Base-by-base conservation (phyloP, 2,888 invertebrate genomes). In the Saturnia japonica region DNA sequence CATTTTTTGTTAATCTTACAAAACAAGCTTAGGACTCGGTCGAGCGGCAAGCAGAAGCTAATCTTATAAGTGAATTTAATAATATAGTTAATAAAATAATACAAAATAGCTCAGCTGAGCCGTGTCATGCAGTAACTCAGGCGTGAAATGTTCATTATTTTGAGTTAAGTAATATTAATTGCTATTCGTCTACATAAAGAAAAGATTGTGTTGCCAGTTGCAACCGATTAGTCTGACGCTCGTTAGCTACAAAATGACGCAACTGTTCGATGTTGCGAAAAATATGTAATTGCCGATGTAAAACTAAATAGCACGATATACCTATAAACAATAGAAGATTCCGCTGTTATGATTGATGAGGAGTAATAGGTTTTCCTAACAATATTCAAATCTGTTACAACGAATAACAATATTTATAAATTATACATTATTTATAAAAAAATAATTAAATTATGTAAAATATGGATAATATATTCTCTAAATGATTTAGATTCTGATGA, bases 81-180 rank as follows among this genome's bases (percentile, higher is more conserved):
- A 28, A 75, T 76, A 75, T 67, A 72, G 78, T 77, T 75, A 70
- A 72, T 71, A 73, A 74, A 72, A 66, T 68, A 72, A 60, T 73
- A 76, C 74, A 72, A 77, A 76, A 77, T 76, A 73, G 43, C 76
- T 75, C 69, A 71, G 73, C 76, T 76, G 74, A 79, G 75, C 76
- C 71, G 71, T 71, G 74, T 75, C 80, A 75, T 85, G 85, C 79
- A 74, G 85, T 79, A 89, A 90, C 82, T 83, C 80, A 82, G 73
- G 82, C 87, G 85, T 86, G 83, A 88, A 88, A 83, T 84, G 77
- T 82, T 87, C 85, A 88, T 90, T 91, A 88, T 88, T 87, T 80
- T 75, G 73, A 77, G 82, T 88, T 91, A 91, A 91, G 91, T 89
- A 90, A 90, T 91, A 90, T 89, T 91, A 92, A 91, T 91, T 89